phyloP scores from a whole-genome alignment of 2,797 vertebrate species.

The Melanotaenia nigrans region DNA sequence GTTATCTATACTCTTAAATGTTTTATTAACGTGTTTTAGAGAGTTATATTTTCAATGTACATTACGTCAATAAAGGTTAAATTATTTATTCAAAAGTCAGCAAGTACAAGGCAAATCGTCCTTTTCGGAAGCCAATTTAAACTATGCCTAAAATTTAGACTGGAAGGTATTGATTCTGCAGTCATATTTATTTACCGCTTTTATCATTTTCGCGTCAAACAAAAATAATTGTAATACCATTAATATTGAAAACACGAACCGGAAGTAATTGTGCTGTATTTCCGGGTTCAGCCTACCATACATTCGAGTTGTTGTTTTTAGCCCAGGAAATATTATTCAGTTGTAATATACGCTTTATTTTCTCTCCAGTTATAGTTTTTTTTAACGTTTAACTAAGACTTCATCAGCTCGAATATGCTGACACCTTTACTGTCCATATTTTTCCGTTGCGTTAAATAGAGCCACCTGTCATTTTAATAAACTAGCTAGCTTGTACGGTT shows the following conservation, averaged over 20 bases:
- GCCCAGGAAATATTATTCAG: neutral
- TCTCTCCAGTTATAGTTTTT: neutral
- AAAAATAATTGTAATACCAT: slow-evolving; percentile 2
- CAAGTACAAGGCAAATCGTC: no score
- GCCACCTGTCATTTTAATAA: slow-evolving; percentile 19
- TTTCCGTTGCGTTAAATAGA: neutral
- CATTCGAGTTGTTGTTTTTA: slow-evolving; percentile 7
- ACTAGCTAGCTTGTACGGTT: slow-evolving; percentile 45
- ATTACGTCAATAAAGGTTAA: no score
- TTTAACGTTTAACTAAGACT: rapidly evolving
- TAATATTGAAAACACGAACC: slow-evolving; percentile 38
- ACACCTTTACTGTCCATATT: neutral
- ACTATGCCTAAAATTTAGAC: no score
- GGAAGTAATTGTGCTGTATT: slow-evolving; percentile 21
- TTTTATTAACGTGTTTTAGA: no score
- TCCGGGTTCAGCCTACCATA: slow-evolving; percentile 15
- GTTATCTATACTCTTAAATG: no score
- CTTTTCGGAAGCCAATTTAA: no score
- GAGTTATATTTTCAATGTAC: no score
- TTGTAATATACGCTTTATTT: neutral
- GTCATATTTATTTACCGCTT: no score
- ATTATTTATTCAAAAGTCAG: no score
- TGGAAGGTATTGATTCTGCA: no score
- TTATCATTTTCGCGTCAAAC: neutral
- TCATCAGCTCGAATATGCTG: neutral